Evolutionary conservation across 1,140 invertebrate species (phyloP).

Genomic region (Zophobas morio): DNA sequence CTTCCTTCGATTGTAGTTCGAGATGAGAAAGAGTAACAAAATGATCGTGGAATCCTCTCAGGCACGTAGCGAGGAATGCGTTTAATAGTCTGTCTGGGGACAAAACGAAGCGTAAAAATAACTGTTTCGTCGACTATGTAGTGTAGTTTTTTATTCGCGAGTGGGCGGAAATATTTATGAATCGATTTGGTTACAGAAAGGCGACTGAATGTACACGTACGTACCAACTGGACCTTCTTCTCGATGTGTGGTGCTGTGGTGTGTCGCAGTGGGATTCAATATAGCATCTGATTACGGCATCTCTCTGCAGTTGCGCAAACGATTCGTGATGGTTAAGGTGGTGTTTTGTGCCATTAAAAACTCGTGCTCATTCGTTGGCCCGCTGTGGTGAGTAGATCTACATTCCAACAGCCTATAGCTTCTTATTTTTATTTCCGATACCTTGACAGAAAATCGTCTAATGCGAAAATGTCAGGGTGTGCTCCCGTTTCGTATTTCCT

Average conservation of each 20-base stretch:
- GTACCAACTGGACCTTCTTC: conserved; percentile 42
- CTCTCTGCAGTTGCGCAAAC: conserved; percentile 42
- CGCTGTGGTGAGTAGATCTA: conserved; percentile 51
- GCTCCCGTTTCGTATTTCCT: not conserved
- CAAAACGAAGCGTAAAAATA: conserved; percentile 45
- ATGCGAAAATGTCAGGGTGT: conserved; percentile 11
- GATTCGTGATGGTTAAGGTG: conserved; percentile 26
- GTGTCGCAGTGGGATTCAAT: conserved; percentile 44
- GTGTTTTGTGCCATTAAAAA: conserved; percentile 30
- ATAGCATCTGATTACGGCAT: conserved; percentile 49
- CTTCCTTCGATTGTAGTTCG: not conserved
- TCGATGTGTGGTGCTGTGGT: conserved; percentile 39
- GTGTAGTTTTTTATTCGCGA: conserved; percentile 44
- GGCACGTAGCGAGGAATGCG: conserved; percentile 18
- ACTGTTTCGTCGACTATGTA: conserved; percentile 44
- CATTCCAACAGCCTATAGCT: conserved; percentile 55
- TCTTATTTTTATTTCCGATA: conserved; percentile 55
- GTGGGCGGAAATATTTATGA: conserved; percentile 50
- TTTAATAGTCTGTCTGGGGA: conserved; percentile 36
- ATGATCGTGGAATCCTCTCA: conserved; percentile 9
- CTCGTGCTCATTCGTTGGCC: not conserved
- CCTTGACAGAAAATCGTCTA: conserved; percentile 33
- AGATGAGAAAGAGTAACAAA: not conserved
- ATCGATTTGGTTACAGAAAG: conserved; percentile 51
- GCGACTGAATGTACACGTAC: conserved; percentile 34